These are phyloP conservation scores for Lophochroa leadbeateri DNA, from an alignment of 2,113 vertebrate species.

Conservation along the genomic window DNA sequence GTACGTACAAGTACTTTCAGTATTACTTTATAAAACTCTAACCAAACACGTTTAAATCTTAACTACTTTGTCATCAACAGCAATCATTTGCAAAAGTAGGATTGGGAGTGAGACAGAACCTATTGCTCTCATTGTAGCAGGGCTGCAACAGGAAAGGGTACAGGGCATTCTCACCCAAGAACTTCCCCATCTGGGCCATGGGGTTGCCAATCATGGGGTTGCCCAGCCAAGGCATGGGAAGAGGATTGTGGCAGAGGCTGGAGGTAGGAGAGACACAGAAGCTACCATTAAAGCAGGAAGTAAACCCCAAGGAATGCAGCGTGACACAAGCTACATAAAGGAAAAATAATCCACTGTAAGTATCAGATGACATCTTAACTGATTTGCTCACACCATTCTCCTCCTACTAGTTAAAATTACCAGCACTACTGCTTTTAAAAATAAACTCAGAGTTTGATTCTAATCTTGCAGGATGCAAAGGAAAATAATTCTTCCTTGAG, in stretches of 20 bases:
- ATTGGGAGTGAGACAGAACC: fast-evolving
- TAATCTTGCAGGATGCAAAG: neutral
- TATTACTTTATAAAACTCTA: neutral
- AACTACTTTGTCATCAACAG: neutral
- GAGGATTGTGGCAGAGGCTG: neutral
- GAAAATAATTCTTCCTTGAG: neutral
- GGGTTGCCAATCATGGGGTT: neutral
- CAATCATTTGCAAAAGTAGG: neutral
- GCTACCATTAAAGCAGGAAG: neutral
- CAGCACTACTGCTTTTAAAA: neutral
- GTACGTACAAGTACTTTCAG: neutral
- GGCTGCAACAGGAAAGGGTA: neutral
- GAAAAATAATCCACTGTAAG: neutral
- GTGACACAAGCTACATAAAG: fast-evolving
- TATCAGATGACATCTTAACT: neutral
- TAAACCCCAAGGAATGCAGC: neutral
- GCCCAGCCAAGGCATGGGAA: neutral
- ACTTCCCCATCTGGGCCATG: fast-evolving
- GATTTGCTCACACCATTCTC: neutral
- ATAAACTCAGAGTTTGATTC: neutral
- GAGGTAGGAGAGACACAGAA: neutral
- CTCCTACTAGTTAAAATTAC: neutral
- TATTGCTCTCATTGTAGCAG: neutral
- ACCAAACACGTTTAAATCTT: neutral
- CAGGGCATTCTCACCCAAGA: neutral